A percentile compares a stretch with the other conserved stretches of the same genome.
Conservation (phyloP, 1,140 invertebrate species). For the Yoshiicerus persimilis region DNA sequence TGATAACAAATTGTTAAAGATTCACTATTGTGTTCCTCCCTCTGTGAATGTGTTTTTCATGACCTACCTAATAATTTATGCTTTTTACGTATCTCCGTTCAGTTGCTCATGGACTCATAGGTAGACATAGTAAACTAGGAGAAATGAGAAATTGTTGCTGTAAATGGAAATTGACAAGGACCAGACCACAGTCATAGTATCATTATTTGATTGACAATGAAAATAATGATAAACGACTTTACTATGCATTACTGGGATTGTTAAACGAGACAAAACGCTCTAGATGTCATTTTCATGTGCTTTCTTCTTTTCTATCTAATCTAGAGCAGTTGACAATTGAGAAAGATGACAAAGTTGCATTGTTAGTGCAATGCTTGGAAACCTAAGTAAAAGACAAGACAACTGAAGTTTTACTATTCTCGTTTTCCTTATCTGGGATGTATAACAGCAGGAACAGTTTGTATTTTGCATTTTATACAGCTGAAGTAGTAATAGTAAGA, state of each 20-base stretch:
- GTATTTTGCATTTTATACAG: background rate
- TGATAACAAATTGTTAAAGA: background rate
- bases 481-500: too few species aligned
- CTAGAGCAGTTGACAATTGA: background rate
- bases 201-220: background rate
- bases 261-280: background rate
- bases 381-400: background rate
- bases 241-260: background rate
- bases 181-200: background rate
- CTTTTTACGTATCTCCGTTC: constrained; percentile 8
- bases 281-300: background rate
- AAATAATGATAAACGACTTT: background rate
- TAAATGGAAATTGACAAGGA: background rate
- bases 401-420: background rate
- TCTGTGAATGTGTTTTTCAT: background rate
- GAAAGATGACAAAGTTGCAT: background rate
- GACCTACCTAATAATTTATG: background rate
- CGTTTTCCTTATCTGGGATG: background rate
- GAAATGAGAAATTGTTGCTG: background rate
- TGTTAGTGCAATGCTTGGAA: background rate
- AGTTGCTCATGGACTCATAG: background rate
- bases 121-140: background rate
- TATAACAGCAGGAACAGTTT: background rate
- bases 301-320: background rate
- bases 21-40: background rate